phyloP scores from a whole-genome alignment of 2,113 vertebrate species.

The Sigmodon hispidus region DNA sequence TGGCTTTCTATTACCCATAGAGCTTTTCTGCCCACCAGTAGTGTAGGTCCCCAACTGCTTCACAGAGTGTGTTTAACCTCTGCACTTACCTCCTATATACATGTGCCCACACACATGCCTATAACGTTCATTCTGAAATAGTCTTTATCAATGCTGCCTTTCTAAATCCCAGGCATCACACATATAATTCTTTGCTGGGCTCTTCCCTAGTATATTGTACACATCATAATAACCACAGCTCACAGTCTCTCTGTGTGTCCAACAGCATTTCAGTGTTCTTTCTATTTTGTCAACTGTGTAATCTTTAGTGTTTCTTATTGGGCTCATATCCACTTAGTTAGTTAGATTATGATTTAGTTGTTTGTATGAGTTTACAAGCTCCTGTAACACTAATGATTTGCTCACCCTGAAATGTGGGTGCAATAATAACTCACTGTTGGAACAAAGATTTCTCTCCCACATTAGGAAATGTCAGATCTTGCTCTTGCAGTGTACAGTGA shows the following conservation, averaged over 20 bases:
- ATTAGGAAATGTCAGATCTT: constrained; percentile 54
- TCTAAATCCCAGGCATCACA: not conserved
- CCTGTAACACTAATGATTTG: not conserved
- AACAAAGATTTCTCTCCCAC: constrained; percentile 13
- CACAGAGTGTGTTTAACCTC: not conserved
- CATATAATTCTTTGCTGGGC: not conserved
- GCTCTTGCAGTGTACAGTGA: constrained; percentile 51
- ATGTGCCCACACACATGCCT: not conserved
- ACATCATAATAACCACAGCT: not conserved
- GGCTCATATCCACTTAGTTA: constrained; percentile 4
- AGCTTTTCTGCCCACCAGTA: not conserved
- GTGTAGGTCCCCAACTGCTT: not conserved
- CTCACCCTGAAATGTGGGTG: not conserved
- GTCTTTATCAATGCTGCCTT: not conserved
- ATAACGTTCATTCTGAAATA: not conserved
- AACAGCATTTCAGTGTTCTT: not conserved
- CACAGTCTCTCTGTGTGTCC: not conserved
- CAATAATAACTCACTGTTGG: constrained; percentile 15
- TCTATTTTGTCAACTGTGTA: not conserved
- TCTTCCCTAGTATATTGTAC: not conserved
- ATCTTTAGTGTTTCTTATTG: not conserved
- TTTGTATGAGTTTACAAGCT: constrained; percentile 48
- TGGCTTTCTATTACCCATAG: not conserved
- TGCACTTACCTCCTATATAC: not conserved
- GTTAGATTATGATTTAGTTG: constrained; percentile 37